phyloP scores from a whole-genome alignment of 2,113 vertebrate genomes.

The Rhegmatorhina hoffmannsi region DNA sequence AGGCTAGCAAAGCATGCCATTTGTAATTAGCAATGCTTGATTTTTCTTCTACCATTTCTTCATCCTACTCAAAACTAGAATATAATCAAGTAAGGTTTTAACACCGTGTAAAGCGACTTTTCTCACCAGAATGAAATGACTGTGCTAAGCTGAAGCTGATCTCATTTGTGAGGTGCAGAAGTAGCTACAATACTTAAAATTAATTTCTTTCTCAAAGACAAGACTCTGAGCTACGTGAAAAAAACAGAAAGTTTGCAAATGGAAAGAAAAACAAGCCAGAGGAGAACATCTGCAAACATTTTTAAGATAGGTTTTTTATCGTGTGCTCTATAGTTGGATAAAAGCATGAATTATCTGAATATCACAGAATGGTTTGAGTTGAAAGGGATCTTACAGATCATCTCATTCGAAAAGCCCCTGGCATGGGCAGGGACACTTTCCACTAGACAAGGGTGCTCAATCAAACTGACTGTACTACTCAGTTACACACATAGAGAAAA shows the following conservation, averaged over 20 bases:
- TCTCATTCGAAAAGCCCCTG: neutral
- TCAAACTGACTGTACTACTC: neutral
- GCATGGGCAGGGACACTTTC: neutral
- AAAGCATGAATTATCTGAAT: constrained; percentile 33
- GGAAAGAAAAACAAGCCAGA: neutral
- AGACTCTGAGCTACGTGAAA: neutral
- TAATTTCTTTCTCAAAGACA: neutral
- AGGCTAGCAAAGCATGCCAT: neutral
- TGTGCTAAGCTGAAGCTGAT: neutral
- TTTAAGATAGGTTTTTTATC: neutral
- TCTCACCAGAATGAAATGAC: neutral
- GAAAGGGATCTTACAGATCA: neutral
- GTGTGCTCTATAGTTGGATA: neutral
- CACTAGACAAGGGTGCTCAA: neutral
- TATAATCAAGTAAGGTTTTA: neutral
- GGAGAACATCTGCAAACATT: constrained; percentile 34
- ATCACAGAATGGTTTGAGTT: neutral
- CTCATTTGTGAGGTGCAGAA: neutral
- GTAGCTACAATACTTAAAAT: neutral
- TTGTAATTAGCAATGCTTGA: neutral
- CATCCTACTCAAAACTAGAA: neutral
- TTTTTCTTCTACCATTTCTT: neutral
- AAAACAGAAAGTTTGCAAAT: constrained; percentile 5
- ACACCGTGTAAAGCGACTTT: neutral
- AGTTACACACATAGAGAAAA: neutral